Evolutionary conservation across 2,113 vertebrate species (phyloP), one percentile per base, ranked within the genome.

Genomic region (Pogonocichla stellata): DNA sequence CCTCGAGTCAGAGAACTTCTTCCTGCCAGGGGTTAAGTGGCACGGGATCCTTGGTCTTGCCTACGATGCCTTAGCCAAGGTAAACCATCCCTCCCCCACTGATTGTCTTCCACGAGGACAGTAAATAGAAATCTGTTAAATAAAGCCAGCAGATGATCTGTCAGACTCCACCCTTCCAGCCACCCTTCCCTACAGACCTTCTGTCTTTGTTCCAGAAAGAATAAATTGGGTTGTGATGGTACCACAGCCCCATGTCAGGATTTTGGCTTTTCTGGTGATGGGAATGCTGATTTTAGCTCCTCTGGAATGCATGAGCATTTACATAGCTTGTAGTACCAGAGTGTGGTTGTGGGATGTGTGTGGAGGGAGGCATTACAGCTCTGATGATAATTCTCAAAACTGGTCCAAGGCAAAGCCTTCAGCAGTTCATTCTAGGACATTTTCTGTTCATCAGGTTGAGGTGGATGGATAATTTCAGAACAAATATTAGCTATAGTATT

Each of bases 41-140:
- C 99, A 99, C 2, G 99, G 99, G 66, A 99, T 99, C 67, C 98
- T 99, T 40, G 99, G 99, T 29, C 97, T 99, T 62, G 99, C 99
- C 16, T 99, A 99, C 5, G 97, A 98, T 43, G 62, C 97, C 33
- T 97, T 99, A 96, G 98, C 99, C 94, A 99, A 99, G 98, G 99
- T 99, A 97, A 98, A 97, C 31, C 24, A 19, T 4, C n/a, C 20
- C 36, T 36, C 57, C 48, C 54, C 6, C 26, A 12, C 28, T 36
- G 36, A 5, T 3, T 14, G 71, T 60, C 26, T 62, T 38, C 47
- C 29, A 71, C 51, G 34, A 6, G 79, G 61, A 66, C 45, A 83
- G 9, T 14, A n/a, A 92, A 58, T 2, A 50, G 24, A 67, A 75
- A 65, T 33, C 12, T 47, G 19, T 34, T 79, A 19, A 47, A 60